Evolutionary conservation across 2,113 vertebrate genomes (phyloP).

Genomic region (Galemys pyrenaicus): DNA sequence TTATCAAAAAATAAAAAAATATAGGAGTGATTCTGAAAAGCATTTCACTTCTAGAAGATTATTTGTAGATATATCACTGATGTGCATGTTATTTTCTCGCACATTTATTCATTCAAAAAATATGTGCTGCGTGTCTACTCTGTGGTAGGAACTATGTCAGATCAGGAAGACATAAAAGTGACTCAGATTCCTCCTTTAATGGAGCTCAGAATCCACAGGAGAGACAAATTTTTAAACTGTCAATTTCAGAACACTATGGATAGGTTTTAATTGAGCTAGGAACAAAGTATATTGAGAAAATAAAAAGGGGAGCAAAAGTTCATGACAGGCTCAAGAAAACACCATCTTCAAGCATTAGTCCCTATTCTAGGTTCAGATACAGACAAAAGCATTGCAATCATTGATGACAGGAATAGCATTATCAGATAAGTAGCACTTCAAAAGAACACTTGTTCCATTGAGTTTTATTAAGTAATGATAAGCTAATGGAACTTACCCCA

Average conservation of each 20-base stretch:
- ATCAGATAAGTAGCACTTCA: not conserved
- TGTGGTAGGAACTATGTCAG: not conserved
- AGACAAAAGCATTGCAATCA: not conserved
- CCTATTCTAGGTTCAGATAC: not conserved
- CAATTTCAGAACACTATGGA: not conserved
- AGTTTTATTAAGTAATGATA: conserved; percentile 10
- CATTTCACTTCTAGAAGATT: not conserved
- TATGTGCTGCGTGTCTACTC: not conserved
- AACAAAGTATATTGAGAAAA: not conserved
- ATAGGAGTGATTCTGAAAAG: not conserved
- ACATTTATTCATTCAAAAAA: conserved; percentile 1
- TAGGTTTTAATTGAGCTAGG: not conserved
- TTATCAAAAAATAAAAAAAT: not conserved
- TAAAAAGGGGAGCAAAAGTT: not conserved
- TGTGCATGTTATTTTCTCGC: not conserved
- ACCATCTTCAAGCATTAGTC: not conserved
- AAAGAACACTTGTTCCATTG: conserved; percentile 17
- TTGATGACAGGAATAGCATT: not conserved
- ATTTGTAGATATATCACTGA: not conserved
- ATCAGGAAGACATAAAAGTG: not conserved
- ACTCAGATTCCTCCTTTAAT: not conserved
- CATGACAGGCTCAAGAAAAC: not conserved
- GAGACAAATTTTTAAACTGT: not conserved
- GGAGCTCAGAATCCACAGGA: not conserved
- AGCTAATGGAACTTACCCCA: not conserved